Evolutionary conservation across 2,797 vertebrate genomes (phyloP).

Genomic region (Neostethus bicornis): DNA sequence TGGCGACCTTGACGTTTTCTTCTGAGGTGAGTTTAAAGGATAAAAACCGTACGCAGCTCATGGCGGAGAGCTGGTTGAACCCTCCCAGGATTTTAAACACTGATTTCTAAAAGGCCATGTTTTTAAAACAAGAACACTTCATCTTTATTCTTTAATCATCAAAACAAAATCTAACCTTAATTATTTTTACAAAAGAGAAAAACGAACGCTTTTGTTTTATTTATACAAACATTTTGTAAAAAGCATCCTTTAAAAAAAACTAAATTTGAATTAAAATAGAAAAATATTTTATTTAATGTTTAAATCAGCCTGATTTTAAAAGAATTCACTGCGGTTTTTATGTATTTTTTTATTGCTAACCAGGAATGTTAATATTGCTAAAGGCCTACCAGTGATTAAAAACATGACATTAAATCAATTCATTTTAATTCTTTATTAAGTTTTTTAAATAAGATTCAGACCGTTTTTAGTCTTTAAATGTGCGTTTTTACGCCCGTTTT

Average conservation of each 20-base stretch:
- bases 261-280: no score
- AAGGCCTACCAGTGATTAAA: constrained; percentile 45
- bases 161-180: not conserved
- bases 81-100: not conserved
- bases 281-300: accelerated
- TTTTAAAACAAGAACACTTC: no score
- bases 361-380: constrained; percentile 22
- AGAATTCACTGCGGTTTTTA: constrained; percentile 37
- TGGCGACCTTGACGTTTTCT: constrained; percentile 80
- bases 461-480: no score
- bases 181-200: not conserved
- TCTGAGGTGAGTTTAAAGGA: constrained; percentile 75
- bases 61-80: constrained; percentile 2
- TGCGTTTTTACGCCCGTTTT: no score
- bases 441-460: no score
- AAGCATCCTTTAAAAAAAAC: no score
- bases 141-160: no score
- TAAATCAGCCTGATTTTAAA: not conserved
- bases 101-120: no score
- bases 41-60: constrained; percentile 28
- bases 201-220: not conserved
- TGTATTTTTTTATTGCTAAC: constrained; percentile 30
- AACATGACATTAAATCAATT: no score
- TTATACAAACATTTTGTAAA: accelerated
- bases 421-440: no score